Base-by-base conservation (phyloP, 2,888 invertebrate species). In the Andrena bicolor region DNA sequence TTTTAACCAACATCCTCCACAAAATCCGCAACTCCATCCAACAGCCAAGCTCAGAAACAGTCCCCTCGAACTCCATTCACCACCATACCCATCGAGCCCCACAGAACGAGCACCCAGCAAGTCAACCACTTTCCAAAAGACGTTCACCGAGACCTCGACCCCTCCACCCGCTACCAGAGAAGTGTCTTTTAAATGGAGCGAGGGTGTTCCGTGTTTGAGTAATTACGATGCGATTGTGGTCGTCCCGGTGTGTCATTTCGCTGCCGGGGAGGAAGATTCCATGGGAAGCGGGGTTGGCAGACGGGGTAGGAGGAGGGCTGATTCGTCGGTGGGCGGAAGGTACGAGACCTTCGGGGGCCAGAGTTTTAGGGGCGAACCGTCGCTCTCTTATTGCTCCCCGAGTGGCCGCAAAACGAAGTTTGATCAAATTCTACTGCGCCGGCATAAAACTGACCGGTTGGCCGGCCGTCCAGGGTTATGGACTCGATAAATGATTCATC, bases 401-500 rank as follows among this genome's bases (percentile, higher is more conserved):
- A 94, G 94, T 94, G 93, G 90, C 93, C 93, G 93, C 94, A 93
- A 94, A 94, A 93, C 93, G 93, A 93, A 94, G 92, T 94, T 94
- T 94, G 93, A 94, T 94, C 94, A 94, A 93, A 94, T 94, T 94
- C 93, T 92, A 94, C 93, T 92, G 92, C 92, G 92, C 91, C 89
- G 90, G 91, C 93, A 93, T 94, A 94, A 94, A 94, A 94, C 94
- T 94, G 94, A 94, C 94, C 94, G 89, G 76, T 80, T 70, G 64
- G 69, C 75, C 74, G 74, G 80, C 73, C 84, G 84, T 87, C 88
- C 89, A 80, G 89, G 90, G 91, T 93, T 93, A 93, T 92, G 90
- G 92, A 75, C 85, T 85, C 93, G 92, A 94, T 94, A 94, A 94
- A 94, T 93, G 94, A 94, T 94, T 94, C 93, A 94, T 93, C 91